Base-by-base conservation (phyloP, 30 jellyfish, hydroid and myxozoan species). In the Pseudorhiza aurosa region DNA sequence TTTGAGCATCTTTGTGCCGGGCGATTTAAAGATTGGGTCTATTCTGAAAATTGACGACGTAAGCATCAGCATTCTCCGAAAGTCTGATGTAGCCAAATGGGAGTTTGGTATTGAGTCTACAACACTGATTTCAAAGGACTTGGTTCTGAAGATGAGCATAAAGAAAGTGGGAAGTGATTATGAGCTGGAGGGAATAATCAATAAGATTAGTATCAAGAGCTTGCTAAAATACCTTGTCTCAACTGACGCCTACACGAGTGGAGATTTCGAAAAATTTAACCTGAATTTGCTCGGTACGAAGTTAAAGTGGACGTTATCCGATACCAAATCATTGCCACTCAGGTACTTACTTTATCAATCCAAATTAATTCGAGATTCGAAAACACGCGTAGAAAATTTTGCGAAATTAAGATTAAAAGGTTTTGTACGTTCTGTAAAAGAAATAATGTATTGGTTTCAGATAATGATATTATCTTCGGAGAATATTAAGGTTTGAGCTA, bases 141-240 rank as follows among this genome's bases (percentile, higher is more conserved):
- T 65, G 2, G 25, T 44, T 8, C 11, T 65, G 17, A 25, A 25
- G 17, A 25, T 65, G 30, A 42, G 63, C 33, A 43, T 65, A 11
- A 35, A 65, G 79, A 65, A 65, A 65, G 19, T 15, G 0, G 21
- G 19, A 17, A 49, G 33, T 32, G 25, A 24, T 65, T 65, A 65
- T 65, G 60, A 65, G 31, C 79, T 65, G 7, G 37, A 22, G 6
- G 79, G 79, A 1, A 31, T n/a, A 35, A 65, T 65, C 17, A 30
- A 30, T 0, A 31, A 33, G 21, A 32, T 65, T 7, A 32, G 35
- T 10, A 37, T 65, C 35, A 65, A 18, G 28, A 49, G 37, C 6
- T 37, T 65, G 64, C 60, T 65, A 18, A 37, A 65, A 33, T 65
- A 65, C 11, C 10, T 65, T 12, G 79, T 65, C 17, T 65, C 79